A percentile compares a stretch with the other conserved stretches of the same genome.
phyloP scores from a whole-genome alignment of 2,888 invertebrate species.

The Congeria kusceri region DNA sequence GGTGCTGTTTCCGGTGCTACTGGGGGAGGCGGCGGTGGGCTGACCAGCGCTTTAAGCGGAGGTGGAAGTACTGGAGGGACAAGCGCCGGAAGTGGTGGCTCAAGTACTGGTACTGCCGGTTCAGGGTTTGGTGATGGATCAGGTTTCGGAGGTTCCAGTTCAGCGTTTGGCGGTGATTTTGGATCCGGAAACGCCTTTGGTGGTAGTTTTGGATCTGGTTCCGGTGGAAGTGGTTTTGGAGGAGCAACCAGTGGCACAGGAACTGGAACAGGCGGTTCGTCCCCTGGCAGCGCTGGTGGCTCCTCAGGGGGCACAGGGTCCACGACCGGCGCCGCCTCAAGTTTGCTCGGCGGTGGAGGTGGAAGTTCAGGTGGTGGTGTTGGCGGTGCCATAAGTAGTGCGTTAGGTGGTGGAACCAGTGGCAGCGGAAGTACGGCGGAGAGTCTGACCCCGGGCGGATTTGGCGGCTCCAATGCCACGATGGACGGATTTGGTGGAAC shows the following conservation, averaged over 20 bases:
- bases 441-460: constrained; percentile 37
- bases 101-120: constrained; percentile 33
- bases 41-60: constrained; percentile 17
- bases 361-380: constrained; percentile 13
- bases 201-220: constrained; percentile 29
- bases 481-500: constrained; percentile 42
- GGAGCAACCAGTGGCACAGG: not conserved
- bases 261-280: not conserved
- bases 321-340: constrained; percentile 8
- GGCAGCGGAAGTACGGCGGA: constrained; percentile 2
- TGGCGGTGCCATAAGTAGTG: not conserved
- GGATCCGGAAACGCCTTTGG: constrained; percentile 28
- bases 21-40: too few species aligned
- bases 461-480: constrained; percentile 38
- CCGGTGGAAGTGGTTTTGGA: constrained; percentile 20
- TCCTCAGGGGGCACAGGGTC: constrained; percentile 9
- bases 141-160: constrained; percentile 31
- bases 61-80: constrained; percentile 17
- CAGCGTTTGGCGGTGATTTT: constrained; percentile 29
- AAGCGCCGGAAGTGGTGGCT: constrained; percentile 24
- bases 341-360: constrained; percentile 24
- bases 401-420: constrained; percentile 16
- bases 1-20: constrained; percentile 17
- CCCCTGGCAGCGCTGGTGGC: constrained; percentile 9
- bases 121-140: constrained; percentile 24